A percentile compares a stretch with the other conserved stretches of the same genome.
These are phyloP conservation scores for Diachasma alloeum DNA, from an alignment of 1,140 invertebrate species.

Conservation along the genomic window DNA sequence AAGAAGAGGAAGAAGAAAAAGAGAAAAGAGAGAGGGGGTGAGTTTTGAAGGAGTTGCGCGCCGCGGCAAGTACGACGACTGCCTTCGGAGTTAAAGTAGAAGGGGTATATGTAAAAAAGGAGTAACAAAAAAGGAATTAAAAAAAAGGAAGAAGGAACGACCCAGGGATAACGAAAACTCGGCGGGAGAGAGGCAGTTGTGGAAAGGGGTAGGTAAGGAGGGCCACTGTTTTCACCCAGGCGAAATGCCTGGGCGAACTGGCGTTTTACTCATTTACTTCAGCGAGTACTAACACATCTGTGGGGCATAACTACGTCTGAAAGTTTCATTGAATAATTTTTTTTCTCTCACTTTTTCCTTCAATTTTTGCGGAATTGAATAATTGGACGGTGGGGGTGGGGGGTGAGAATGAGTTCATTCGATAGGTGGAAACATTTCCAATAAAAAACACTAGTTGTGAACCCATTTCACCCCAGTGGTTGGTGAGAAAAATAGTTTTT, in stretches of 20 bases:
- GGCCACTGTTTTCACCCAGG: conserved; percentile 3
- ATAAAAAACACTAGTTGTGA: no score
- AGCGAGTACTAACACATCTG: conserved; percentile 8
- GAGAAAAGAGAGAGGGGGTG: conserved; percentile 35
- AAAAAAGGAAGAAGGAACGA: not conserved
- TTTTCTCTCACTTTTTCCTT: not conserved
- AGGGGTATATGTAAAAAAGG: conserved; percentile 11
- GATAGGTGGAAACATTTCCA: not conserved
- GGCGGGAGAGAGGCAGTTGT: not conserved
- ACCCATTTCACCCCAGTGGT: no score
- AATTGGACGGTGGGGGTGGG: not conserved
- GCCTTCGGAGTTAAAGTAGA: conserved; percentile 7
- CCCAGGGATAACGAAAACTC: not conserved
- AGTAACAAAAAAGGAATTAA: not conserved
- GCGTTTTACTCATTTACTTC: conserved; percentile 5
- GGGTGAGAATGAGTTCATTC: not conserved
- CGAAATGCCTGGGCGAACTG: conserved; percentile 7
- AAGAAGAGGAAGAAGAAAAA: conserved; percentile 22
- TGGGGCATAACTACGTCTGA: not conserved
- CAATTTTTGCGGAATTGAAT: not conserved
- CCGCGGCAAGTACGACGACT: conserved; percentile 12
- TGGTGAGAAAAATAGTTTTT: no score
- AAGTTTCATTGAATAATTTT: not conserved
- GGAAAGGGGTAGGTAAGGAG: conserved; percentile 10
- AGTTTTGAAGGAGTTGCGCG: conserved; percentile 26